Conservation (phyloP, 2,113 vertebrate species). For the Pyxicephalus adspersus region DNA sequence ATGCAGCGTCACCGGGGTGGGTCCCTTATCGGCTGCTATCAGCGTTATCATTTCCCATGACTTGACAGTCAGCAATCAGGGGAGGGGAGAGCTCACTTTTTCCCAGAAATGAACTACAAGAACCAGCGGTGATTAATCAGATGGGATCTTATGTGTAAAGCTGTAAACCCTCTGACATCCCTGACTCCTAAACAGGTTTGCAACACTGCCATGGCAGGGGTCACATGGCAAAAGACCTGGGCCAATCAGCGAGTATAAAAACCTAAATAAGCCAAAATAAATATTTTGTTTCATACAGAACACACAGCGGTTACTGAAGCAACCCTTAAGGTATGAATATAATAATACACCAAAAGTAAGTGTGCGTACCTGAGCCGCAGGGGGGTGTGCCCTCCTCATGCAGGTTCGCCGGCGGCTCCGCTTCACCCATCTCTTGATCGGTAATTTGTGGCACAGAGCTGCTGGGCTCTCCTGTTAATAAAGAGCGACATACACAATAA, state of each 20-base stretch:
- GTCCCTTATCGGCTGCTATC: neutral
- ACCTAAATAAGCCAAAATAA: no score
- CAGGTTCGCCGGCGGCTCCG: neutral
- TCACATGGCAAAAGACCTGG: no score
- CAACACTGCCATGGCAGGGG: no score
- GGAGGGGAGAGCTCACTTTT: neutral
- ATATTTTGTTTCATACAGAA: no score
- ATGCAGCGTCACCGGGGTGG: neutral
- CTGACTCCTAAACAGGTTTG: neutral
- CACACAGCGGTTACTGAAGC: no score
- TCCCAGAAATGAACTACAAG: no score
- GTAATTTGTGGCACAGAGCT: conserved; percentile 7
- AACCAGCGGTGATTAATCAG: neutral
- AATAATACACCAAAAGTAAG: no score
- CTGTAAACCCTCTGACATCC: no score
- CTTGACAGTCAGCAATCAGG: neutral
- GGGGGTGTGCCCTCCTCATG: neutral
- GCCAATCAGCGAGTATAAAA: no score
- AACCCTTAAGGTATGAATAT: no score
- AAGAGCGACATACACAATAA: neutral
- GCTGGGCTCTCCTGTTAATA: conserved; percentile 21
- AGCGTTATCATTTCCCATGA: neutral
- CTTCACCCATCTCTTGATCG: conserved; percentile 29
- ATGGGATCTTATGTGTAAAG: neutral
- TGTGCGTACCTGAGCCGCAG: conserved; percentile 28